Base-by-base conservation (phyloP, 2,797 vertebrate genomes). In the Xiphorhynchus erythropygius region DNA sequence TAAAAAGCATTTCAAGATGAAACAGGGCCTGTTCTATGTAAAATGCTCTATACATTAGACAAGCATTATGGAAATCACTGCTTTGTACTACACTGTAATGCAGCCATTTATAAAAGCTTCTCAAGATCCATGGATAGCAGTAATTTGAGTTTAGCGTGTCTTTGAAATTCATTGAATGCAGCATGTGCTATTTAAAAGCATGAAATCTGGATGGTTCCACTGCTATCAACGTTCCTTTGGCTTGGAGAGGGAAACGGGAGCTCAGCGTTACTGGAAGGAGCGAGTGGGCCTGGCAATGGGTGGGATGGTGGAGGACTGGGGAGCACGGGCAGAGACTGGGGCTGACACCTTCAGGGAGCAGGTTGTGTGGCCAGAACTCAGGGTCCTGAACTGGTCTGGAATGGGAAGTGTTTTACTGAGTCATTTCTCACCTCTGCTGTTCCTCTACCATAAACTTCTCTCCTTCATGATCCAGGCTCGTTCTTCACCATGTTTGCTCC, bases 1-100 rank as follows among this genome's bases (percentile, higher is more conserved):
- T 98, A 98, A 97, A 97, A 97, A 97, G 95, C 97, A 97, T 98
- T 97, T 98, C 97, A 96, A 98, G 97, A 98, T 97, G 97, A 97
- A 97, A 97, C 96, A 87, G 90, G 95, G 93, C 92, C 93, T 94
- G 86, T 94, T 96, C 96, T 95, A 90, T 96, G 96, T 95, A 97
- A 96, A 96, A 95, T 92, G 96, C 95, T 96, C 96, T 96, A 96
- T 97, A 97, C 97, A 97, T 97, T 97, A 97, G 97, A 97, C 97
- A 97, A 97, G 95, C 96, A 97, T 97, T 97, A 98, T 97, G 97
- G 96, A 97, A 98, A 98, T 98, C 95, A 96, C 93, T 89, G 96
- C 97, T 97, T 97, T 97, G 97, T 97, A 94, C 92, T 96, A 53
- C 86, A 94, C 95, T 96, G 96, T 97, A 97, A 97, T 97, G 94